Conservation (phyloP, 2,797 vertebrate species). For the Megaceryle alcyon region DNA sequence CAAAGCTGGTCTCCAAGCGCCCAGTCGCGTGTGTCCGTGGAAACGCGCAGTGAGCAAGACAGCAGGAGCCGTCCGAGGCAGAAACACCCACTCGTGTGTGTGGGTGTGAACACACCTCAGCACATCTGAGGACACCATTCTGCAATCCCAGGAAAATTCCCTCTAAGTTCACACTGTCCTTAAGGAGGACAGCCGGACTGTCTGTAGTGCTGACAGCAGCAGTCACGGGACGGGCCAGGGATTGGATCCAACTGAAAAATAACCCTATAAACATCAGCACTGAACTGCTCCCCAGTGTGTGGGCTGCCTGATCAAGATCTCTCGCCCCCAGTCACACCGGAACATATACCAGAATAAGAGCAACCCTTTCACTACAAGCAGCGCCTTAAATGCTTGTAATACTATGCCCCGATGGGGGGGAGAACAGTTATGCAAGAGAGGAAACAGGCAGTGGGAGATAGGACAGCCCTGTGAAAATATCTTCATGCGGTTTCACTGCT, state of each 20-base stretch:
- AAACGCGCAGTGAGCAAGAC: accelerated
- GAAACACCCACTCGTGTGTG: neutral
- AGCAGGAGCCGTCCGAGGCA: neutral
- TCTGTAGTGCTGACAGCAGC: neutral
- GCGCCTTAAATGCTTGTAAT: neutral
- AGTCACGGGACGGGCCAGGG: neutral
- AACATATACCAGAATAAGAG: neutral
- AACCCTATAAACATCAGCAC: neutral
- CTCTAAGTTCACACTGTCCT: neutral
- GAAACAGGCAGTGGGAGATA: neutral
- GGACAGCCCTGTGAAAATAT: neutral
- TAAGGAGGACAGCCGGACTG: neutral
- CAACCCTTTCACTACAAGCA: neutral
- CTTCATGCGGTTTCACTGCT: neutral
- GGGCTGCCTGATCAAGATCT: neutral
- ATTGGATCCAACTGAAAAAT: neutral
- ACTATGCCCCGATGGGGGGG: neutral
- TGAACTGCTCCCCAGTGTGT: neutral
- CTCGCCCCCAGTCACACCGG: neutral
- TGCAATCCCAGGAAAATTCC: neutral
- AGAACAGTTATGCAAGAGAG: constrained; percentile 10
- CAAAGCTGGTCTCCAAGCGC: neutral
- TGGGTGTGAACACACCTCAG: neutral
- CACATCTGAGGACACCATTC: neutral
- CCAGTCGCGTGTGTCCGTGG: accelerated